Percentiles rank a stretch among this genome's conserved stretches.
Conservation (phyloP, 2,113 vertebrate species). For the Cephalopholis sonnerati region DNA sequence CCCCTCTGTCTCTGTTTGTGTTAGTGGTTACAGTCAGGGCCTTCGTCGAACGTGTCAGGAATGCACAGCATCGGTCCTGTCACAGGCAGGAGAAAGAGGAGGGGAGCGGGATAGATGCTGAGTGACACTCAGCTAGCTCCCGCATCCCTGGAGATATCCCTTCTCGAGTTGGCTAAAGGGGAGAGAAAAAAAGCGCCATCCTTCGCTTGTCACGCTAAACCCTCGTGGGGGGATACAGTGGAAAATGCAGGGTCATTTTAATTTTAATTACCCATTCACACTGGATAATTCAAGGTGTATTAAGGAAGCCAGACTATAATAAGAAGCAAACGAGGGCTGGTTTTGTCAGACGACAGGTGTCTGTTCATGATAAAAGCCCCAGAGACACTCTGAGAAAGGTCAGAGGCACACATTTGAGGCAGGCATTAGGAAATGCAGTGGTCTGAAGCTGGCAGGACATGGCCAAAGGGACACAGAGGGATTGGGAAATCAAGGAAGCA, state of each 20-base stretch:
- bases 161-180: constrained; percentile 36
- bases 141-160: constrained; percentile 52
- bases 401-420: constrained; percentile 24
- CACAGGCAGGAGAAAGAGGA: constrained; percentile 29
- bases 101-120: constrained; percentile 49
- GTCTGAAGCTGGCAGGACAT: constrained; percentile 29
- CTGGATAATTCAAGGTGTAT: constrained; percentile 12
- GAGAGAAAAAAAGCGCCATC: constrained; percentile 31
- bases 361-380: constrained; percentile 16
- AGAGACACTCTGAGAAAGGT: constrained; percentile 49
- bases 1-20: constrained; percentile 34
- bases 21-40: constrained; percentile 51
- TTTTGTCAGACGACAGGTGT: constrained; percentile 30
- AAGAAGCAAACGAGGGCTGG: background rate
- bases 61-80: constrained; percentile 61
- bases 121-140: constrained; percentile 65
- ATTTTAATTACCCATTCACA: constrained; percentile 42
- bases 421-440: constrained; percentile 40
- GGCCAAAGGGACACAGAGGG: constrained; percentile 32
- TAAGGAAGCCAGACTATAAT: constrained; percentile 35
- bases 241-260: constrained; percentile 18
- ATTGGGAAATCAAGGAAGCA: constrained; percentile 25
- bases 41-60: constrained; percentile 56
- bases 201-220: constrained; percentile 37
- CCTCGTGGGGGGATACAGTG: background rate